phyloP scores from a whole-genome alignment of 2,797 vertebrate species.

The Manis crassicaudata region DNA sequence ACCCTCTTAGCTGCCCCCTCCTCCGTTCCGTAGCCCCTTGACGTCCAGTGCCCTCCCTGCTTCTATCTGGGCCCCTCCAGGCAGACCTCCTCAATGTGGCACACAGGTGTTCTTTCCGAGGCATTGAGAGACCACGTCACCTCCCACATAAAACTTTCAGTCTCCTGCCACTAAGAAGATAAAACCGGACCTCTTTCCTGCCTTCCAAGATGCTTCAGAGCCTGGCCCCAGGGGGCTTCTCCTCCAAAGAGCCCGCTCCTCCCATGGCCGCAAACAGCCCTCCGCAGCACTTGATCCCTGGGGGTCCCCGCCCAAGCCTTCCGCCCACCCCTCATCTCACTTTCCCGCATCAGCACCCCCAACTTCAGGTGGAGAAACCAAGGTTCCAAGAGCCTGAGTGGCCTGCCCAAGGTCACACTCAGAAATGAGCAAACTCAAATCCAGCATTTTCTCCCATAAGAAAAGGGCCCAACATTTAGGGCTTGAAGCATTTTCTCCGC shows the following conservation, averaged over 20 bases:
- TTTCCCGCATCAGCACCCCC: accelerated
- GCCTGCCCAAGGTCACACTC: too few species aligned
- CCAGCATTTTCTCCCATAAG: accelerated
- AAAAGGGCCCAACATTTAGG: background rate
- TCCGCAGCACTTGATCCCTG: background rate
- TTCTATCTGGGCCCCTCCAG: background rate
- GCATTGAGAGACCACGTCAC: background rate
- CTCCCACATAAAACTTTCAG: background rate
- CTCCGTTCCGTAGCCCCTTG: too few species aligned
- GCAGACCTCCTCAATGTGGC: accelerated
- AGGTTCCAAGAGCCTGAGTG: accelerated
- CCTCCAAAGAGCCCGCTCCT: accelerated
- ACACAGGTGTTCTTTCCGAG: background rate
- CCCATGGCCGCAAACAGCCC: accelerated
- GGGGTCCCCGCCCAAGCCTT: accelerated
- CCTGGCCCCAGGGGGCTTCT: background rate
- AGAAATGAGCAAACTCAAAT: accelerated
- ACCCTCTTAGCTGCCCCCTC: accelerated
- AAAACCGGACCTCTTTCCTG: background rate
- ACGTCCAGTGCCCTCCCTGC: background rate
- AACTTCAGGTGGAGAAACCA: background rate
- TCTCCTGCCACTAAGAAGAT: background rate
- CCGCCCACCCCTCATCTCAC: accelerated
- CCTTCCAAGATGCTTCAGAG: background rate
- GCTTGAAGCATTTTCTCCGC: accelerated